Percentiles rank a stretch among this genome's conserved stretches.
Conservation (phyloP, 2,113 vertebrate genomes). For the Bubalus kerabau region DNA sequence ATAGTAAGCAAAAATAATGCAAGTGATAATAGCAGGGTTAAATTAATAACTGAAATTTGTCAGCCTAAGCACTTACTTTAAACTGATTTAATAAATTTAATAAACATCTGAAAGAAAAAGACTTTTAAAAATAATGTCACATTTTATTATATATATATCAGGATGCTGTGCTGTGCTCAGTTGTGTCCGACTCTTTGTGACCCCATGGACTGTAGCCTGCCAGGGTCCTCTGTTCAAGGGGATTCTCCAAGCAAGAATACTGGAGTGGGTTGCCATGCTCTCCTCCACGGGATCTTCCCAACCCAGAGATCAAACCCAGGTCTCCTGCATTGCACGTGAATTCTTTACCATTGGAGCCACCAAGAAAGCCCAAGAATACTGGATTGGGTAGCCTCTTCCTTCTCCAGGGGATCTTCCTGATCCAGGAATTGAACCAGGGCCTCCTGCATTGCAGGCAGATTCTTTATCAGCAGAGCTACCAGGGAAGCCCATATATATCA, state of each 20-base stretch:
- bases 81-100: background rate
- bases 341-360: background rate
- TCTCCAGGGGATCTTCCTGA: background rate
- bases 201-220: background rate
- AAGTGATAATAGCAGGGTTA: background rate
- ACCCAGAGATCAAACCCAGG: background rate
- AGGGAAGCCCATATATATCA: background rate
- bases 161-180: background rate
- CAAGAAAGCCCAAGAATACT: background rate
- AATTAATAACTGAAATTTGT: background rate
- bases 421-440: background rate
- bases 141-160: background rate
- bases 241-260: background rate
- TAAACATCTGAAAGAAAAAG: background rate
- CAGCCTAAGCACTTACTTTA: background rate
- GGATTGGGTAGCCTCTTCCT: background rate
- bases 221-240: background rate
- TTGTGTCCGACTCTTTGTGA: background rate
- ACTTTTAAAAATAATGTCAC: background rate
- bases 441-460: background rate
- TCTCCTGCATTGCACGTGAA: background rate
- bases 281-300: background rate
- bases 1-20: background rate
- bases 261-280: background rate
- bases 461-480: background rate